Percentiles rank a stretch among this genome's conserved stretches.
These are phyloP conservation scores for Myathropa florea DNA, from an alignment of 2,888 invertebrate species.

Conservation along the genomic window DNA sequence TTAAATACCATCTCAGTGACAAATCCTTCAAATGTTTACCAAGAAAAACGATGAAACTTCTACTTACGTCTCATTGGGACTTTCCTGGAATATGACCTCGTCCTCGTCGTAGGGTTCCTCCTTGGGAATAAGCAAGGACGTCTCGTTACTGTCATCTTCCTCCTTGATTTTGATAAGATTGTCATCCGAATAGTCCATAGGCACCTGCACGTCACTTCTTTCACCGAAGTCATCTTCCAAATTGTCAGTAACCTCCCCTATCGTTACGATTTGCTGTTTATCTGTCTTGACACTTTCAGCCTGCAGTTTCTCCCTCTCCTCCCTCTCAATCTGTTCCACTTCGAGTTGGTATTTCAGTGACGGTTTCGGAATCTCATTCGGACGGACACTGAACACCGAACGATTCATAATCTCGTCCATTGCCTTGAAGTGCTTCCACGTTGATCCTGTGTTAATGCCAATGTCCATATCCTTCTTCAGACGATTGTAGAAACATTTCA, in stretches of 20 bases:
- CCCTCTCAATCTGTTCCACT: conserved; percentile 46
- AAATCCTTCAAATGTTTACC: neutral
- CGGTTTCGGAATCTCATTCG: conserved; percentile 79
- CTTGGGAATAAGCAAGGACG: neutral
- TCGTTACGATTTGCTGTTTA: neutral
- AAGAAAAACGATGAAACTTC: neutral
- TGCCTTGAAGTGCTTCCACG: conserved; percentile 83
- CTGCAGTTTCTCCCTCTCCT: conserved; percentile 55
- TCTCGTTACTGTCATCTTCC: neutral
- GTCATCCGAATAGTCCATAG: neutral
- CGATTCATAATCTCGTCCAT: conserved; percentile 83
- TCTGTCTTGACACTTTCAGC: neutral
- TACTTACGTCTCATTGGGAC: neutral
- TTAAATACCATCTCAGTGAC: neutral
- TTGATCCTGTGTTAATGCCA: conserved; percentile 80
- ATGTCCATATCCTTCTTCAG: conserved; percentile 83
- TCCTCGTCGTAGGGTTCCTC: neutral
- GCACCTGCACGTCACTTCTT: neutral
- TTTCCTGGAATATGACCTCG: neutral
- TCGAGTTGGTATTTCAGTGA: conserved; percentile 77
- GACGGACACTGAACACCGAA: conserved; percentile 80
- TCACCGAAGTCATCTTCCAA: neutral
- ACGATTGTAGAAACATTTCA: conserved; percentile 84
- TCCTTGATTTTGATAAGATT: neutral
- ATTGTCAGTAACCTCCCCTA: neutral